Percentiles rank a stretch among this genome's conserved stretches.
phyloP scores from a whole-genome alignment of 1,140 invertebrate species.

The Plectus sambesii region DNA sequence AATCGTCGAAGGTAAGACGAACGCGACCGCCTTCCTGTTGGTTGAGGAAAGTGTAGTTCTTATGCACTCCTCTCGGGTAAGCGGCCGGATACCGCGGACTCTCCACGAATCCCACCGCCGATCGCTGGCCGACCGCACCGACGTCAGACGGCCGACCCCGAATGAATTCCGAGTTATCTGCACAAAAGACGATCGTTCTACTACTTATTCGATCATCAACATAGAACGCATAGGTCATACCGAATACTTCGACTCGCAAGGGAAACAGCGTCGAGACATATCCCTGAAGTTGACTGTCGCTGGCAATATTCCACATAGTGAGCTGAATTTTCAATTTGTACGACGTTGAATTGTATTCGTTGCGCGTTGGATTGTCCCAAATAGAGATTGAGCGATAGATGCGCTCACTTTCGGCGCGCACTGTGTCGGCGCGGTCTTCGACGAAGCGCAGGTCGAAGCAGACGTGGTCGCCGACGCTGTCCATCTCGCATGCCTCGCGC shows the following conservation, averaged over 20 bases:
- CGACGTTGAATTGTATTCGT: conserved; percentile 15
- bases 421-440: conserved; percentile 24
- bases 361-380: conserved; percentile 10
- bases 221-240: conserved; percentile 14
- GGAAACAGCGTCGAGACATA: conserved; percentile 28
- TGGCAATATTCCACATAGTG: conserved; percentile 22
- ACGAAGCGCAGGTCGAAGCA: conserved; percentile 26
- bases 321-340: conserved; percentile 19
- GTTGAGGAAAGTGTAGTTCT: conserved; percentile 30
- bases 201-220: conserved; percentile 2
- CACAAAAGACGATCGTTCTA: conserved; percentile 1
- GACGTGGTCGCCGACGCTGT: too few species aligned
- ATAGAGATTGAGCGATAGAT: conserved; percentile 20
- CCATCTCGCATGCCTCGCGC: too few species aligned
- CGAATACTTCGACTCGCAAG: conserved; percentile 15
- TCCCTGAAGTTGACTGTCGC: conserved; percentile 17
- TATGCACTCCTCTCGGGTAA: conserved; percentile 21
- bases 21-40: conserved; percentile 25
- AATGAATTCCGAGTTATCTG: conserved; percentile 17
- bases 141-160: conserved; percentile 12
- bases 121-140: conserved; percentile 8
- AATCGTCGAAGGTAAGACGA: conserved; percentile 28
- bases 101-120: conserved; percentile 26
- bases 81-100: conserved; percentile 25
- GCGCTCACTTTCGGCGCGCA: conserved; percentile 3